Conservation (phyloP, 1,140 invertebrate genomes). For the Arctopsyche grandis region DNA sequence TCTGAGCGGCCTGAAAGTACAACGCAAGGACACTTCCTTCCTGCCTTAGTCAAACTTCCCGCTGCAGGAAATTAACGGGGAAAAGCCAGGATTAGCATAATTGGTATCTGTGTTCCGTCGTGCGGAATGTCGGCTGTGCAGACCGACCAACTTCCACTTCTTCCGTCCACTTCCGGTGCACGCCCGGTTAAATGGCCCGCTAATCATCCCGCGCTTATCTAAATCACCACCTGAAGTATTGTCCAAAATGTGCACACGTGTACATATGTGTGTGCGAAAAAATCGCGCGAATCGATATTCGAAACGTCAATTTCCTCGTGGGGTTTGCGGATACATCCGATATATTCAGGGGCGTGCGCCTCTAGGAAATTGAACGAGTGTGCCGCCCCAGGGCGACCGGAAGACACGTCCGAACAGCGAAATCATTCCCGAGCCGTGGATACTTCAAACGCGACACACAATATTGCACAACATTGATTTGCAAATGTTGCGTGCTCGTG, state of each 20-base stretch:
- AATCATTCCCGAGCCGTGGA: neutral
- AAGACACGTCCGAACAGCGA: neutral
- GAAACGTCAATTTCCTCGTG: constrained; percentile 53
- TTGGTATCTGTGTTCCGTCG: constrained; percentile 48
- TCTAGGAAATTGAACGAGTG: constrained; percentile 51
- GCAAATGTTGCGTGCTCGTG: neutral
- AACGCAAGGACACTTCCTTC: constrained; percentile 51
- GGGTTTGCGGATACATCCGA: constrained; percentile 52
- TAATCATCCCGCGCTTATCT: constrained; percentile 45
- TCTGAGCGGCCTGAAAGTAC: constrained; percentile 19
- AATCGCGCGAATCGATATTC: constrained; percentile 26
- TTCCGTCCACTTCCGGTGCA: neutral
- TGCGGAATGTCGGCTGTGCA: constrained; percentile 39
- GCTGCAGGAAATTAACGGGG: constrained; percentile 52
- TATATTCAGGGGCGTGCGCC: constrained; percentile 39
- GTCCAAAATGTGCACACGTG: too few species aligned
- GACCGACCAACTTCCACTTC: constrained; percentile 14
- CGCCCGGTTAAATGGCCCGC: constrained; percentile 45
- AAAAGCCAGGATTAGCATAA: constrained; percentile 50
- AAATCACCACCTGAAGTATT: constrained; percentile 5
- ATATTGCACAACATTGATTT: neutral
- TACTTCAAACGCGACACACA: neutral
- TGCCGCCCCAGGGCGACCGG: constrained; percentile 20
- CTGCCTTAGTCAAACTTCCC: constrained; percentile 42
- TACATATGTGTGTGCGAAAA: too few species aligned